phyloP scores from a whole-genome alignment of 2,113 vertebrate genomes.

The Osmerus mordax region DNA sequence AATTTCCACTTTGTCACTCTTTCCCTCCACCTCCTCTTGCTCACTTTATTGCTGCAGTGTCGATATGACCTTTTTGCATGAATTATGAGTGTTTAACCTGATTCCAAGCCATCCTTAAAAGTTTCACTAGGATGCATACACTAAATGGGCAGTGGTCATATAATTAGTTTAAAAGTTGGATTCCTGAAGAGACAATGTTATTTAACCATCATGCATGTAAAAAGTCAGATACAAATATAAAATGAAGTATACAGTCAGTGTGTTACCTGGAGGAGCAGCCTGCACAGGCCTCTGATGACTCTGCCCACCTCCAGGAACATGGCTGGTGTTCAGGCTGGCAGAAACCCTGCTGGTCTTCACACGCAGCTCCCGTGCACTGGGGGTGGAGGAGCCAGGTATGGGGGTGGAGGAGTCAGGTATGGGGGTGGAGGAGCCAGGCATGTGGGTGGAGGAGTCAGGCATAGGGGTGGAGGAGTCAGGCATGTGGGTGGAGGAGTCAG shows the following conservation, averaged over 20 bases:
- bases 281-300: neutral
- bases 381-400: constrained; percentile 29
- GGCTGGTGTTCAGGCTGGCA: constrained; percentile 52
- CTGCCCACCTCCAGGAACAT: constrained; percentile 23
- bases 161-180: neutral
- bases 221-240: neutral
- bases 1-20: too few species aligned
- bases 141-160: too few species aligned
- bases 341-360: constrained; percentile 67
- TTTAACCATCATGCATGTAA: neutral
- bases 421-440: constrained; percentile 36
- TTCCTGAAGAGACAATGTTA: neutral
- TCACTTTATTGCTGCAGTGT: too few species aligned
- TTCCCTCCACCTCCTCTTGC: too few species aligned
- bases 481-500: constrained; percentile 40
- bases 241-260: neutral
- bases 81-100: too few species aligned
- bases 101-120: too few species aligned
- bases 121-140: too few species aligned
- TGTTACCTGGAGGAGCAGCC: neutral
- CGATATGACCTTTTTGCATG: too few species aligned
- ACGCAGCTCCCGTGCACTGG: constrained; percentile 56
- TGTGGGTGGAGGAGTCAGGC: constrained; percentile 39
- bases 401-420: constrained; percentile 39
- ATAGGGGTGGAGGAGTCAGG: constrained; percentile 40